A percentile compares a stretch with the other conserved stretches of the same genome.
phyloP scores from a whole-genome alignment of 2,888 invertebrate species.

The Tetramorium bicarinatum region DNA sequence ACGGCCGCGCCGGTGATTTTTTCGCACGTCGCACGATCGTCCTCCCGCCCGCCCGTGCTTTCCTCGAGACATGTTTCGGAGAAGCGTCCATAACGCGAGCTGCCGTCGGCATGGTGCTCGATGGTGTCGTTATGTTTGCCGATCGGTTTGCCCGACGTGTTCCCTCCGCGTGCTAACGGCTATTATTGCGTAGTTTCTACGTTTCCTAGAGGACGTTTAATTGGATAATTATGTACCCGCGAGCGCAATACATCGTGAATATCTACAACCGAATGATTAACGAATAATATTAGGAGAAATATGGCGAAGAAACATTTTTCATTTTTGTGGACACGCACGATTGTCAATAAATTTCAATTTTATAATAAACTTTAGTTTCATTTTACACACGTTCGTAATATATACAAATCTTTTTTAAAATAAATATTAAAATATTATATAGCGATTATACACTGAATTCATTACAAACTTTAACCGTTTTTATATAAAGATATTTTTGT shows the following conservation, averaged over 20 bases:
- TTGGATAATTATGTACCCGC: constrained; percentile 28
- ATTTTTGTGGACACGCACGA: constrained; percentile 2
- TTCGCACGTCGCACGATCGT: constrained; percentile 74
- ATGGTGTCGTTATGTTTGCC: constrained; percentile 59
- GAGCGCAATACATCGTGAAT: constrained; percentile 2
- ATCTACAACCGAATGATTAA: background rate
- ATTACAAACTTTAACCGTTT: background rate
- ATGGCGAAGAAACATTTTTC: background rate
- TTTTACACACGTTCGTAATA: background rate
- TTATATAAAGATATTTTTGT: background rate
- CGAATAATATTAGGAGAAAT: background rate
- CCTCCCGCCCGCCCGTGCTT: constrained; percentile 37
- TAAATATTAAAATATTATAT: background rate
- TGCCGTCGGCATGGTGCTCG: constrained; percentile 26
- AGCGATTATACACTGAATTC: background rate
- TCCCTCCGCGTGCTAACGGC: constrained; percentile 27
- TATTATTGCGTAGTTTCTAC: constrained; percentile 24
- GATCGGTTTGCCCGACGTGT: constrained; percentile 30
- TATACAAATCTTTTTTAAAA: background rate
- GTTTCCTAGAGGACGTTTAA: constrained; percentile 30
- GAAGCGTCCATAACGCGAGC: constrained; percentile 26
- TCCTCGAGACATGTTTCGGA: constrained; percentile 65
- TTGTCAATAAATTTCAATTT: background rate
- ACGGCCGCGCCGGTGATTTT: constrained; percentile 63
- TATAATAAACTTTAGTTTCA: background rate